Conservation (phyloP, 2,888 invertebrate species). For the Clusia tigrina region DNA sequence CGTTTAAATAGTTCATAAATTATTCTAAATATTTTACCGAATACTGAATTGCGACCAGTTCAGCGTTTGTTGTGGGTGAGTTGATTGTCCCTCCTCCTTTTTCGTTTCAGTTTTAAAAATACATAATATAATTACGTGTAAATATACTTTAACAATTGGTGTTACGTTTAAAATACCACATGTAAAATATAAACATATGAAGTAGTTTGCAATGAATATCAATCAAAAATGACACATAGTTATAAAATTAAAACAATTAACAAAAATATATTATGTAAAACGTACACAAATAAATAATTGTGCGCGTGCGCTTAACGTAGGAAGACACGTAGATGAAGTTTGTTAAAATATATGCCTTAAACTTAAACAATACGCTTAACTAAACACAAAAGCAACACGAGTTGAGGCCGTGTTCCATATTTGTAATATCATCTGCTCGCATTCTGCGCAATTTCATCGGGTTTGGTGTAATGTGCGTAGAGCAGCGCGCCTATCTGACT, state of each 20-base stretch:
- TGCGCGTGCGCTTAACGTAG: not conserved
- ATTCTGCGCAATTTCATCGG: not conserved
- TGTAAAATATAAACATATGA: not conserved
- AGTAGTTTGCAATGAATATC: not conserved
- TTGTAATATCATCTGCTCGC: not conserved
- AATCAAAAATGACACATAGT: not conserved
- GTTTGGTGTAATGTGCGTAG: slow-evolving; percentile 1
- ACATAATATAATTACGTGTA: not conserved
- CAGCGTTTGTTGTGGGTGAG: not conserved
- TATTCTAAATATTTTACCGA: slow-evolving; percentile 6
- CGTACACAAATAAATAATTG: not conserved
- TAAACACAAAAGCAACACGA: not conserved
- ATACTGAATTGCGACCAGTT: slow-evolving; percentile 15
- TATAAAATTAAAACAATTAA: not conserved
- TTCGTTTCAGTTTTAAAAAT: not conserved
- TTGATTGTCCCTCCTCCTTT: not conserved
- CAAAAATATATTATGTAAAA: not conserved
- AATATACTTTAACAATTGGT: slow-evolving; percentile 5
- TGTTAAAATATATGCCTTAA: too few species aligned
- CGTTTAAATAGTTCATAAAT: slow-evolving; percentile 10
- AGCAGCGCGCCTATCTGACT: slow-evolving; percentile 18
- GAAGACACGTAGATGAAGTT: not conserved
- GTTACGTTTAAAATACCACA: slow-evolving; percentile 16
- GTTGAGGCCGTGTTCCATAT: not conserved
- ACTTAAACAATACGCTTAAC: too few species aligned